Evolutionary conservation across 2,113 vertebrate genomes (phyloP).

Genomic region (Erythrolamprus reginae): DNA sequence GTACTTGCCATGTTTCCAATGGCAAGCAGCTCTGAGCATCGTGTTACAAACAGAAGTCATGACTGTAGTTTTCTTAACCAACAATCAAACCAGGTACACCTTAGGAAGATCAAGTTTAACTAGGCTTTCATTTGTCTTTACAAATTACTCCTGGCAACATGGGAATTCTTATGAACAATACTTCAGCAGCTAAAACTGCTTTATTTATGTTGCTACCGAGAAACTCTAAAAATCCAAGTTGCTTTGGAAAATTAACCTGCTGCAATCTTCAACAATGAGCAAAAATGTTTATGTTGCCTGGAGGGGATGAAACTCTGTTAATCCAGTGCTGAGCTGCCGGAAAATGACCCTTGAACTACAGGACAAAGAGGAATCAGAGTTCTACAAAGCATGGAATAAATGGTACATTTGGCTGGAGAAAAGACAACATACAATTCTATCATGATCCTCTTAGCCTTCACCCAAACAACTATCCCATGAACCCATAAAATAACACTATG

Average conservation of each 20-base stretch:
- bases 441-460: too few relatives aligned
- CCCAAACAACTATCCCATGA: too few relatives aligned
- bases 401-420: too few relatives aligned
- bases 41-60: neutral
- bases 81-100: neutral
- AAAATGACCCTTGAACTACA: too few relatives aligned
- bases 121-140: slow-evolving; percentile 12
- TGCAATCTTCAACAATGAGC: slow-evolving; percentile 22
- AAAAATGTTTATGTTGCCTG: neutral
- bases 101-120: neutral
- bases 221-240: neutral
- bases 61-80: neutral
- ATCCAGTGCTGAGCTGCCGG: too few relatives aligned
- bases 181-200: slow-evolving; percentile 12
- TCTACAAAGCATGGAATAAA: too few relatives aligned
- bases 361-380: too few relatives aligned
- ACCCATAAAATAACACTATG: too few relatives aligned
- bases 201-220: slow-evolving; percentile 17
- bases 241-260: neutral
- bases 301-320: slow-evolving; percentile 13
- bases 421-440: too few relatives aligned
- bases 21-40: neutral
- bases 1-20: neutral
- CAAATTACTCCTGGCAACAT: neutral
- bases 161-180: neutral